phyloP scores from a whole-genome alignment of 2,797 vertebrate species.

The Percopsis omiscomaycus region DNA sequence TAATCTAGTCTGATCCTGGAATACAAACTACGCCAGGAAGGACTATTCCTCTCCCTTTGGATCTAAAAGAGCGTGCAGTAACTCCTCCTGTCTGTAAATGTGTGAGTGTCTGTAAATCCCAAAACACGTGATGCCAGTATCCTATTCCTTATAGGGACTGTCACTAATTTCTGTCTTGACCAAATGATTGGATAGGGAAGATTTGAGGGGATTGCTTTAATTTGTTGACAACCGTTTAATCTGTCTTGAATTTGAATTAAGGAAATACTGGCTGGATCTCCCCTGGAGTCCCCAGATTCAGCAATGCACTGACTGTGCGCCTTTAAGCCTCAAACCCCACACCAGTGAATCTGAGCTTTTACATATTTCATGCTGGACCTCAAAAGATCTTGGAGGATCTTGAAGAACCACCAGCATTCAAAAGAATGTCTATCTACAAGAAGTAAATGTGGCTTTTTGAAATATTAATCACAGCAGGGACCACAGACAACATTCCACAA shows the following conservation, averaged over 20 bases:
- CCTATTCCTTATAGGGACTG: slow-evolving; percentile 45
- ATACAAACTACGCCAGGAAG: slow-evolving; percentile 29
- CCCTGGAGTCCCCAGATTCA: slow-evolving; percentile 29
- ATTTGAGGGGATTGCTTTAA: slow-evolving; percentile 59
- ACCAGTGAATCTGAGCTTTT: slow-evolving; percentile 17
- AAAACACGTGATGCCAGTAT: slow-evolving; percentile 38
- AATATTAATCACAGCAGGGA: slow-evolving; percentile 50
- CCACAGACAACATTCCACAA: slow-evolving; percentile 6
- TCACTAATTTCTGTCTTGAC: slow-evolving; percentile 6
- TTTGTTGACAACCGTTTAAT: slow-evolving; percentile 55
- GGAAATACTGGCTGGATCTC: slow-evolving; percentile 41
- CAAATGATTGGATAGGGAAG: slow-evolving; percentile 40
- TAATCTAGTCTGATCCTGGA: slow-evolving; percentile 58
- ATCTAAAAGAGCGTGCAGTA: slow-evolving; percentile 43
- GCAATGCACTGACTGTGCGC: slow-evolving; percentile 10
- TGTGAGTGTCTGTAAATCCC: slow-evolving; percentile 15
- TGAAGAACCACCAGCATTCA: slow-evolving; percentile 32
- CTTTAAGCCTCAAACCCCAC: neutral
- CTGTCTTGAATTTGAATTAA: slow-evolving; percentile 59
- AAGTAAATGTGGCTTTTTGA: slow-evolving; percentile 49
- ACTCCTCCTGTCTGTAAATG: slow-evolving; percentile 26
- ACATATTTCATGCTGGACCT: slow-evolving; percentile 37
- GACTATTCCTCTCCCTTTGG: slow-evolving; percentile 37
- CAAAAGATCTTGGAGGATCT: slow-evolving; percentile 14
- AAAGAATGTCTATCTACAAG: slow-evolving; percentile 28